Evolutionary conservation across 2,113 vertebrate species (phyloP), one percentile per base, ranked within the genome.

Genomic region (Sebastes schlegelii): DNA sequence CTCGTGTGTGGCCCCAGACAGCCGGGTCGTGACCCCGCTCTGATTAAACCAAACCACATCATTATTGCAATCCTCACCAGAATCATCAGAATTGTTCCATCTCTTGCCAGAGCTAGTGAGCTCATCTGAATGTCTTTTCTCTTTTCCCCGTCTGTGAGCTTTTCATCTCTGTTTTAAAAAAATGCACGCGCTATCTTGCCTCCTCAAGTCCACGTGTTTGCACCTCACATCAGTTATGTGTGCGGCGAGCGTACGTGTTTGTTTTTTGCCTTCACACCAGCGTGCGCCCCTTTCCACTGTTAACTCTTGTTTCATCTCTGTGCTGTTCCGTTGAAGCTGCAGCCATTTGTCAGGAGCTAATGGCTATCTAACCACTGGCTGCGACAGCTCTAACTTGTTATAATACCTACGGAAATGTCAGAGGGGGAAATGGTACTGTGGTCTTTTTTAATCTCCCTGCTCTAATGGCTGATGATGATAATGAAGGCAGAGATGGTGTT

Each of bases 41-140:
- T 88, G 83, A 87, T 90, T 84, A 88, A 88, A 83, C 74, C 65
- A 61, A 34, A 80, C 60, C 61, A 40, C 82, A 88, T 82, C 26
- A 72, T 83, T 80, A 79, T 66, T 83, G 16, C 42, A 55, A 86
- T 82, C 55, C 81, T 86, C 48, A 80, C 68, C 62, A 51, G 10
- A 80, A 80, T 82, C 43, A 84, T 77, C 43, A 12, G 14, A 77
- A 80, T 71, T 9, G 55, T 69, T 86, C 17, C 42, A 16, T 73
- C 45, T 77, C 66, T 26, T 45, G 34, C 62, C 49, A 6, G 45
- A 49, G 69, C 66, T 49, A 21, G 48, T 26, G 10, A 55, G 57
- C 74, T 77, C n/a, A 8, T 63, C 11, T 54, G 21, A 5, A 4
- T 16, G 8, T 26, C 43, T 40, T 17, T n/a, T 60, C 60, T 48